Base-by-base conservation (phyloP, 92 coral and sea anemone genomes). In the Heliopora coerulea region DNA sequence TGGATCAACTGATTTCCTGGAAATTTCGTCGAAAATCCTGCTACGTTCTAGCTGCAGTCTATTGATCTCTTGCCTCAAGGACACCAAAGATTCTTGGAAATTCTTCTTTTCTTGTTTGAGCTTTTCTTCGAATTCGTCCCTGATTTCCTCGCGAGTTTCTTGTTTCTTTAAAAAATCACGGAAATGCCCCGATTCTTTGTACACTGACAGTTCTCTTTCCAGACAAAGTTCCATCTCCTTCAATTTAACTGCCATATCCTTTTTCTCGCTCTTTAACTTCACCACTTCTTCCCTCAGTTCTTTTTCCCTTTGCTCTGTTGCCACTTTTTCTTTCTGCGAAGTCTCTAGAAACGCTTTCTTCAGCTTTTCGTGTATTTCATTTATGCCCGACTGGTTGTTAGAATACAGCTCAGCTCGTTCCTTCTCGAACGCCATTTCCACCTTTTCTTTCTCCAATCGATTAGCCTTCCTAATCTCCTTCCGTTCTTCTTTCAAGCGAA, bases 51-150 rank as follows among this genome's bases (percentile, higher is more conserved):
- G 30, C 30, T 89, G 91, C 19, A 95, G 64, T 48, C 91, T 81
- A 42, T 73, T 60, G 35, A 90, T 90, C 78, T 95, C 99, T 37
- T 86, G 82, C 27, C 95, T 85, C 64, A 95, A 77, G 17, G 79
- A 75, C 19, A 87, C 79, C 31, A 95, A 79, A 0, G 93, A 90
- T 75, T 79, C 89, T 73, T 88, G 95, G 59, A 95, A 85, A 33
- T 86, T 88, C 68, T 88, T 85, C 68, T 88, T 95, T 75, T 90
- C 99, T 23, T 81, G 85, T 27, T 83, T 86, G 49, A 88, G 79
- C 54, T 84, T 90, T 78, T 86, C 72, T 58, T 78, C 83, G 68
- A 81, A 84, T 28, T 88, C 87, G 25, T 90, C 82, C 68, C 85
- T 90, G 15, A 86, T 49, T 18, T 85, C 49, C 14, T 68, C 82